Conservation (phyloP, 2,888 invertebrate species). For the Xanthorhoe designata region DNA sequence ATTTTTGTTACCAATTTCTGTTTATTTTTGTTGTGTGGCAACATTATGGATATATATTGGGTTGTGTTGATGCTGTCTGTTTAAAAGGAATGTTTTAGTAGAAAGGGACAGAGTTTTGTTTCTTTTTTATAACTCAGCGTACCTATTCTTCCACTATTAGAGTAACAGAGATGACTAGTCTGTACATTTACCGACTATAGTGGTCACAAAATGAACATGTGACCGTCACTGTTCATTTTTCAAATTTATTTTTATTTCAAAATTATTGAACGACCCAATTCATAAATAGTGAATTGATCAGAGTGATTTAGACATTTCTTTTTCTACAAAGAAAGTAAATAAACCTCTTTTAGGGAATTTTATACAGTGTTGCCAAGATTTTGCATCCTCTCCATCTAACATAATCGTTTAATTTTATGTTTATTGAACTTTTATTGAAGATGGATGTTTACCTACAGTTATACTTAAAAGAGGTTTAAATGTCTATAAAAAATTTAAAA, state of each 20-base stretch:
- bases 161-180: background rate
- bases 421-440: too few relatives aligned
- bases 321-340: background rate
- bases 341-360: background rate
- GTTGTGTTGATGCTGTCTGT: background rate
- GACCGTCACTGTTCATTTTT: background rate
- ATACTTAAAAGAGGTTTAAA: background rate
- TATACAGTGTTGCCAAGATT: background rate
- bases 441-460: too few relatives aligned
- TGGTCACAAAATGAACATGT: too few relatives aligned
- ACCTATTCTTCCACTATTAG: background rate
- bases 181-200: background rate
- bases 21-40: slow-evolving; percentile 10
- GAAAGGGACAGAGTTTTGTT: background rate
- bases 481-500: background rate
- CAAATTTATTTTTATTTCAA: background rate
- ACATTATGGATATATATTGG: slow-evolving; percentile 1
- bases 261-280: background rate
- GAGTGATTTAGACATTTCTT: background rate
- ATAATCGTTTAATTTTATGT: too few relatives aligned
- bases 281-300: background rate
- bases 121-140: background rate
- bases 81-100: background rate
- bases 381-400: too few relatives aligned
- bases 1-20: background rate